A percentile compares a stretch with the other conserved stretches of the same genome.
Evolutionary conservation across 2,888 invertebrate genomes (phyloP).

Genomic region (Eupsilia transversa): DNA sequence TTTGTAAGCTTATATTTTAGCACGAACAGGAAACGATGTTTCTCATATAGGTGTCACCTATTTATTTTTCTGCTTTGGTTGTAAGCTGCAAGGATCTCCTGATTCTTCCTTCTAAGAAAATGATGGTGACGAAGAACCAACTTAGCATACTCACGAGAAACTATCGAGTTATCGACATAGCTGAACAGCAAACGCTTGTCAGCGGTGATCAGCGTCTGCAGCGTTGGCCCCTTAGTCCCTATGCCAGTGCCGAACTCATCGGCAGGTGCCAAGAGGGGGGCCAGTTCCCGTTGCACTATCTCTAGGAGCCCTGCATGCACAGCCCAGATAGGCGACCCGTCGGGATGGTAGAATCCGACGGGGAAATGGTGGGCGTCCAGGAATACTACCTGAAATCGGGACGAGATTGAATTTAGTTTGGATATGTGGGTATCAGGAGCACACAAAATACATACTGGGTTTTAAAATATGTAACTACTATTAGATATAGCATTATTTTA

Average conservation of each 20-base stretch:
- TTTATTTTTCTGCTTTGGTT: not conserved
- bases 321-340: constrained; percentile 83
- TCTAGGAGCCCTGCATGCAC: constrained; percentile 90
- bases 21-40: not conserved
- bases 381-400: constrained; percentile 90
- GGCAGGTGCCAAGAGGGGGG: constrained; percentile 88
- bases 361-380: constrained; percentile 96
- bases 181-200: constrained; percentile 89
- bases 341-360: constrained; percentile 89
- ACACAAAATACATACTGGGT: not conserved
- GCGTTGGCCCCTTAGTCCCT: constrained; percentile 85
- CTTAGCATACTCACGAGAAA: constrained; percentile 75
- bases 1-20: not conserved
- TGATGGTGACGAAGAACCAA: not conserved
- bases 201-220: constrained; percentile 86
- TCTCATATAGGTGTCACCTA: too few relatives aligned
- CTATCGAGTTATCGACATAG: constrained; percentile 89
- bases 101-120: not conserved
- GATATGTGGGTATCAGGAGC: not conserved
- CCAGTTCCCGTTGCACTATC: constrained; percentile 90
- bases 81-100: too few relatives aligned
- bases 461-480: not conserved
- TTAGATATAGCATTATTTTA: not conserved
- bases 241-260: constrained; percentile 81
- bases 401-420: not conserved